Percentiles rank a stretch among this genome's conserved stretches.
Evolutionary conservation across 2,113 vertebrate genomes (phyloP).

Genomic region (Myanophis thanlyinensis): DNA sequence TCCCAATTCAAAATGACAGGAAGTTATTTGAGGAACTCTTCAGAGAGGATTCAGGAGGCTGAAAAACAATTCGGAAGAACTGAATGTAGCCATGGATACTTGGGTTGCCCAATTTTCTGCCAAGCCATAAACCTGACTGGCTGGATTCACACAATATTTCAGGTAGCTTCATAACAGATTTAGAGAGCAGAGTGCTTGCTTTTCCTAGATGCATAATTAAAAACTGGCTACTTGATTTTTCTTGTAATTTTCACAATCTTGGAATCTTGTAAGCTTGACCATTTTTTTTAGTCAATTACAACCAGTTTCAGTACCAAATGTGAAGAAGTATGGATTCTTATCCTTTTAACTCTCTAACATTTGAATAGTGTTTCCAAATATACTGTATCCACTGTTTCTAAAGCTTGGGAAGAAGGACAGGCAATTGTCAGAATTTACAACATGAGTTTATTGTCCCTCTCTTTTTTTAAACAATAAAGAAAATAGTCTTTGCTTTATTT

Average conservation of each 20-base stretch:
- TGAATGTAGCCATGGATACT: not conserved
- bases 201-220: not conserved
- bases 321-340: not conserved
- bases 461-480: not conserved
- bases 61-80: not conserved
- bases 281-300: not conserved
- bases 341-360: not conserved
- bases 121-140: not conserved
- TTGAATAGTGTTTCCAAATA: not conserved
- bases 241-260: not conserved
- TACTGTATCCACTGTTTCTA: not conserved
- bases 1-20: not conserved
- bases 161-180: not conserved
- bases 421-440: not conserved
- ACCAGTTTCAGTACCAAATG: not conserved
- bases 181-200: not conserved
- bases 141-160: not conserved
- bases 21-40: not conserved
- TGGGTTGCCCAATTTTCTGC: not conserved
- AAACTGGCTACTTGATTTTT: not conserved
- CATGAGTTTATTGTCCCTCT: not conserved
- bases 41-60: not conserved
- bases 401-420: not conserved
- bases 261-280: not conserved
- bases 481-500: not conserved